Percentiles rank a stretch among this genome's conserved stretches.
These are phyloP conservation scores for Alouatta palliata DNA, from an alignment of 2,113 vertebrate species.

Conservation along the genomic window DNA sequence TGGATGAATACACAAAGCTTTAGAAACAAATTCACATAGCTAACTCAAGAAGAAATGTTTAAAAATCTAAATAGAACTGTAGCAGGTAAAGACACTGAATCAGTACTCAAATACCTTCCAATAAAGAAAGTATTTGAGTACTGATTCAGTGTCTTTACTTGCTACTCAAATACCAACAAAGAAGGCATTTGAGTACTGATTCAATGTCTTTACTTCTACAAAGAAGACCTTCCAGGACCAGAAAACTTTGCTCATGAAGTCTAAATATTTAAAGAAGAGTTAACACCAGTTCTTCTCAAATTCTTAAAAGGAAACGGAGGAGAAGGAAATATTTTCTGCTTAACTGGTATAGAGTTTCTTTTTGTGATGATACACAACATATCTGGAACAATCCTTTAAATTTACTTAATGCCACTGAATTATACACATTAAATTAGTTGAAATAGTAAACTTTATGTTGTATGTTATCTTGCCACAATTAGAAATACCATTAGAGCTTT, in stretches of 20 bases:
- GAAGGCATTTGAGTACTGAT: too few relatives aligned
- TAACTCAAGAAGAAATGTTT: neutral
- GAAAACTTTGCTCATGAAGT: neutral
- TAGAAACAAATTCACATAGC: neutral
- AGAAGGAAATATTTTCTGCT: neutral
- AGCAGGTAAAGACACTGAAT: neutral
- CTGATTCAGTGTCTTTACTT: too few relatives aligned
- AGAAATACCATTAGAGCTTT: neutral
- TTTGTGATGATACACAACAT: neutral
- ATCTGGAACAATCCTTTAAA: neutral
- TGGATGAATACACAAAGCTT: neutral
- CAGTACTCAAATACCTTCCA: neutral
- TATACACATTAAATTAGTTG: neutral
- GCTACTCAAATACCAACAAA: too few relatives aligned
- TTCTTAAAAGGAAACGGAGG: neutral
- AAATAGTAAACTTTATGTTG: neutral
- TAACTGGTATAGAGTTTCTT: neutral
- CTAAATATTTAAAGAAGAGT: neutral
- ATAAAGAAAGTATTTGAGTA: neutral
- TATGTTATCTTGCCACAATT: neutral
- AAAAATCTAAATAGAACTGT: neutral
- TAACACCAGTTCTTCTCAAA: neutral
- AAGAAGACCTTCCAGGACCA: neutral
- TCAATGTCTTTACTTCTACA: too few relatives aligned
- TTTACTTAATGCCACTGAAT: neutral